Evolutionary conservation across 1,140 invertebrate genomes (phyloP), one percentile per base, ranked within the genome.

Genomic region (Eupristina koningsbergeri): DNA sequence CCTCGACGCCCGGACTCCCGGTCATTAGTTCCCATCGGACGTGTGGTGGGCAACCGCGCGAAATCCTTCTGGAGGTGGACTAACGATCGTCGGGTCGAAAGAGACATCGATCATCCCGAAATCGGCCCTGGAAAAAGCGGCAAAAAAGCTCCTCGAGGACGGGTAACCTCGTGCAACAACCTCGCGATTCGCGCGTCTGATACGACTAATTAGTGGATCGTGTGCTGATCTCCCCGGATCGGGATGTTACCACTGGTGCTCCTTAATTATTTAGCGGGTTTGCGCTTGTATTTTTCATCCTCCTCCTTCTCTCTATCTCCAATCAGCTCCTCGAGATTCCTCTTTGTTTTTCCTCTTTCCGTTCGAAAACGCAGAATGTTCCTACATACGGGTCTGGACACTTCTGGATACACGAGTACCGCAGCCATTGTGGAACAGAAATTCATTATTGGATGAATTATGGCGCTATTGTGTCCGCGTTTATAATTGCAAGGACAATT

Each of bases 71-170:
- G 0, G n/a, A 64, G 67, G n/a, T 50, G 67, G 58, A 41, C 83
- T 75, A 83, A 75, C 78, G 78, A 84, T 84, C 81, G 74, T 84
- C 80, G 75, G 78, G 80, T 6, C 61, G 50, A 77, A 71, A 82
- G 74, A 76, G 74, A 82, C 78, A 84, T 81, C 71, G 83, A 84
- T 84, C 78, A 81, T 81, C 69, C 34, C n/a, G 47, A 58, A 58
- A 58, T 26, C 22, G 53, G 22, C 53, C 22, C 53, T 58, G 22
- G 19, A 58, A 58, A 58, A 58, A 58, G 22, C 36, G 19, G 53
- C 29, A 0, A n/a, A 13, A 26, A 6, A 26, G 6, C 53, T 58
- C 22, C 9, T 22, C 53, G 53, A 58, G 53, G 41, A 47, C n/a
- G 15, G 31, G 47, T 36, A 17, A 47, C 26, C 69, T 73, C 69